A percentile compares a stretch with the other conserved stretches of the same genome.
These are phyloP conservation scores for Oryctes rhinoceros DNA, from an alignment of 1,140 invertebrate species.

Conservation along the genomic window DNA sequence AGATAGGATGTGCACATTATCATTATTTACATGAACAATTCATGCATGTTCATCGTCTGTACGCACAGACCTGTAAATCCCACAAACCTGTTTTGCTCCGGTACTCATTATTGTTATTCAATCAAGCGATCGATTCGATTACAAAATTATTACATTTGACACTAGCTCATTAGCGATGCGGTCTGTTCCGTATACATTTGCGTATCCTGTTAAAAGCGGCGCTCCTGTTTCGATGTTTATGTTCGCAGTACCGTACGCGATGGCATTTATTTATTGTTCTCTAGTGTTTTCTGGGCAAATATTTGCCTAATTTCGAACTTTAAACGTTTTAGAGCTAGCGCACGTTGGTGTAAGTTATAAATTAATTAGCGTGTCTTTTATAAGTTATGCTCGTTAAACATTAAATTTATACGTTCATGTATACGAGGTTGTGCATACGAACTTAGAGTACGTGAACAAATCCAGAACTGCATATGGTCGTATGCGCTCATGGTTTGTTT, in stretches of 20 bases:
- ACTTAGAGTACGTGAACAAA: no score
- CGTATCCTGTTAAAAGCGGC: conserved; percentile 5
- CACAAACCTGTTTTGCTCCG: not conserved
- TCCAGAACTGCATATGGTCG: no score
- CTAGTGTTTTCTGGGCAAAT: not conserved
- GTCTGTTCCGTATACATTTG: not conserved
- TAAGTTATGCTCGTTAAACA: not conserved
- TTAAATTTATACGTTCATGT: not conserved
- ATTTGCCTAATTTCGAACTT: not conserved
- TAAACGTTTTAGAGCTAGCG: not conserved
- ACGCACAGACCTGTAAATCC: not conserved
- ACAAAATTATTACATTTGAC: conserved; percentile 34
- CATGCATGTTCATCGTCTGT: not conserved
- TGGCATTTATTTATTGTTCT: conserved; percentile 14
- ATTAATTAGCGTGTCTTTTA: not conserved
- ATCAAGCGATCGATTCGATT: conserved; percentile 20
- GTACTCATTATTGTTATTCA: not conserved
- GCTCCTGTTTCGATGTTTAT: not conserved
- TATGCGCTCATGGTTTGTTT: no score
- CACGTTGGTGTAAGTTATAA: not conserved
- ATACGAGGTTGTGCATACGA: no score
- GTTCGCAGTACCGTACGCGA: not conserved
- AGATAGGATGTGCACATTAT: no score
- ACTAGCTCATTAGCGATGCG: conserved; percentile 22
- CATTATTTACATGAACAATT: no score